Percentiles rank a stretch among this genome's conserved stretches.
These are phyloP conservation scores for Leptatherina wallacei DNA, from an alignment of 2,797 vertebrate species.

Conservation along the genomic window DNA sequence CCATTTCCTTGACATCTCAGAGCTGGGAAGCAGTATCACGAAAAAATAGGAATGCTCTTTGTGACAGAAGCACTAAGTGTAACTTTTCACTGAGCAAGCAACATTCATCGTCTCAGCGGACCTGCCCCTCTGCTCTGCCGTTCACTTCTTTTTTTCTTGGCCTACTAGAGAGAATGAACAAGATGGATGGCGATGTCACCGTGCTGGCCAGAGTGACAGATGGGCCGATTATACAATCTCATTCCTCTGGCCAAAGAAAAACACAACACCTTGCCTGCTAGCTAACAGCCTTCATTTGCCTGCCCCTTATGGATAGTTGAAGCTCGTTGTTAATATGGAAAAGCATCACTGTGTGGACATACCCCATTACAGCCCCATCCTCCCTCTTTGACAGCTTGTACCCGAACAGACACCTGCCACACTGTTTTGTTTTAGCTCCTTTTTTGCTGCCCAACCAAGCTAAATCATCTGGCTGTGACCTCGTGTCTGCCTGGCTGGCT, in stretches of 20 bases:
- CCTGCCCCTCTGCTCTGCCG: slow-evolving; percentile 46
- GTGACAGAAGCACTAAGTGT: slow-evolving; percentile 53
- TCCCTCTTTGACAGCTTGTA: slow-evolving; percentile 46
- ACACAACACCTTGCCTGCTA: slow-evolving; percentile 57
- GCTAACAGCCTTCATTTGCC: slow-evolving; percentile 68
- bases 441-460: slow-evolving; percentile 42
- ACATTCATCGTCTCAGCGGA: slow-evolving; percentile 58
- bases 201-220: slow-evolving; percentile 71
- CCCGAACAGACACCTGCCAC: slow-evolving; percentile 53
- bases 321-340: slow-evolving; percentile 43
- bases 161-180: slow-evolving; percentile 50
- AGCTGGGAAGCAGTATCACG: slow-evolving; percentile 3
- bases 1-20: slow-evolving; percentile 22
- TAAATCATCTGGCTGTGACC: slow-evolving; percentile 61
- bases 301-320: slow-evolving; percentile 49
- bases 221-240: slow-evolving; percentile 76
- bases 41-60: slow-evolving; percentile 33
- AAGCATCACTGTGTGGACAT: slow-evolving; percentile 24
- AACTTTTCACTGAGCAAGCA: slow-evolving; percentile 72
- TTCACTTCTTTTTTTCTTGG: slow-evolving; percentile 39
- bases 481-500: slow-evolving; percentile 49
- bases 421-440: slow-evolving; percentile 2
- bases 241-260: slow-evolving; percentile 67
- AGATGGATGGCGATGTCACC: slow-evolving; percentile 76
- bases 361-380: slow-evolving; percentile 36